Evolutionary conservation across 2,888 invertebrate genomes (phyloP).

Genomic region (Timandra comae): DNA sequence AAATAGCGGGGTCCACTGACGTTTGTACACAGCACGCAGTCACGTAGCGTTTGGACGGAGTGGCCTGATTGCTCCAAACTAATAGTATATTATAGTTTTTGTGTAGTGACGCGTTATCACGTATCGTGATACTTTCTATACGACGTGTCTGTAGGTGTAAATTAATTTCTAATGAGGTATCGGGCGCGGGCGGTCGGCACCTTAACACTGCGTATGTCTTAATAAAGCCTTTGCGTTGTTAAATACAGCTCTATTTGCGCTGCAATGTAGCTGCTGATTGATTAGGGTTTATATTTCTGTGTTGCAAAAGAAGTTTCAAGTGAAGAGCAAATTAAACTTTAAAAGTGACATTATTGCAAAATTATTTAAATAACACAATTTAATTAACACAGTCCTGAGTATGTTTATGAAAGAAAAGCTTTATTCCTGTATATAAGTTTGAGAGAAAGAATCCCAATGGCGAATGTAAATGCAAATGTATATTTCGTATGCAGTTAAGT

Average conservation of each 20-base stretch:
- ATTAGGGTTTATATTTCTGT: too few species aligned
- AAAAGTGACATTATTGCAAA: too few species aligned
- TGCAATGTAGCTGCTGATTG: neutral
- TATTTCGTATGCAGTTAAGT: too few species aligned
- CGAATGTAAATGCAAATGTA: too few species aligned
- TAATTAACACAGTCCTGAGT: too few species aligned
- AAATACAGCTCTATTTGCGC: slow-evolving; percentile 7
- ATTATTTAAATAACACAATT: too few species aligned
- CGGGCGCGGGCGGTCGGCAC: slow-evolving; percentile 27
- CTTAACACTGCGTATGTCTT: slow-evolving; percentile 36
- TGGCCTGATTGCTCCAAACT: slow-evolving; percentile 36
- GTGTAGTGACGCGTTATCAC: slow-evolving; percentile 29
- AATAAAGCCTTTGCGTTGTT: slow-evolving; percentile 25
- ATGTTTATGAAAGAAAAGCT: too few species aligned
- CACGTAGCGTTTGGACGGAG: slow-evolving; percentile 52
- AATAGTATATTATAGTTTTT: slow-evolving; percentile 38
- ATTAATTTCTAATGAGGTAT: slow-evolving; percentile 56
- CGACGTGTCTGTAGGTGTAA: slow-evolving; percentile 37
- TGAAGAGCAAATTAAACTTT: too few species aligned
- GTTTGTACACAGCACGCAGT: slow-evolving; percentile 23
- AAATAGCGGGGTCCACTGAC: slow-evolving; percentile 49
- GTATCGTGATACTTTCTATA: slow-evolving; percentile 19
- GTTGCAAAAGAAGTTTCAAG: too few species aligned
- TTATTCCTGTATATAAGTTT: too few species aligned
- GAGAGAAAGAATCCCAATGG: too few species aligned